Evolutionary conservation across 2,888 invertebrate species (phyloP).

Genomic region (Lomographa bimaculata): DNA sequence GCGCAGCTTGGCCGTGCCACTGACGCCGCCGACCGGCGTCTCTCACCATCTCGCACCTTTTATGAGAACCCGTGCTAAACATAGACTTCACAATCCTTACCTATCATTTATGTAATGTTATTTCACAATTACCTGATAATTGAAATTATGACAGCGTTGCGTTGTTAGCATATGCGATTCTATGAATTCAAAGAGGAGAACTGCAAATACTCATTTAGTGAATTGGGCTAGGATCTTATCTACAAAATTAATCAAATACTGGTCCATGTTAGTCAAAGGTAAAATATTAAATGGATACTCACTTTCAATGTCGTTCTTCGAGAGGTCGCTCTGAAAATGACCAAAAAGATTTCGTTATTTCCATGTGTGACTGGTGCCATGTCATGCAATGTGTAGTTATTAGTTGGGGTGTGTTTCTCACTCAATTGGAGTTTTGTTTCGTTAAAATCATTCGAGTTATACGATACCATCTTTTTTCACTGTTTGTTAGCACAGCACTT

Average conservation of each 20-base stretch:
- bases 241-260: constrained; percentile 2
- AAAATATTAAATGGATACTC: constrained; percentile 78
- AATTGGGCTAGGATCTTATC: too few relatives aligned
- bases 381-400: constrained; percentile 58
- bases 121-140: constrained; percentile 11
- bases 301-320: constrained; percentile 95
- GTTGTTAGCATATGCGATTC: background rate
- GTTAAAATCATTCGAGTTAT: constrained; percentile 37
- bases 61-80: constrained; percentile 75
- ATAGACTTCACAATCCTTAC: constrained; percentile 60
- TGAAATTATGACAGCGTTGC: background rate
- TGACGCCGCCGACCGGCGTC: constrained; percentile 55
- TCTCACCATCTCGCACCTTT: constrained; percentile 74
- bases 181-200: too few relatives aligned
- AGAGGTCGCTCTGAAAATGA: constrained; percentile 92
- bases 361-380: constrained; percentile 51
- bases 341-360: constrained; percentile 76
- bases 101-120: constrained; percentile 46
- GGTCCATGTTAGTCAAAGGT: constrained; percentile 10
- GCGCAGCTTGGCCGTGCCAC: constrained; percentile 63
- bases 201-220: too few relatives aligned
- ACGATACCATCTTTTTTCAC: constrained; percentile 65
- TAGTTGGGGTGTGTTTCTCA: constrained; percentile 53
- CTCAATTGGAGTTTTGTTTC: constrained; percentile 53
- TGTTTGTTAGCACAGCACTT: constrained; percentile 65